These are phyloP conservation scores for Alligator mississippiensis DNA, from an alignment of 2,113 vertebrate genomes.

Conservation along the genomic window DNA sequence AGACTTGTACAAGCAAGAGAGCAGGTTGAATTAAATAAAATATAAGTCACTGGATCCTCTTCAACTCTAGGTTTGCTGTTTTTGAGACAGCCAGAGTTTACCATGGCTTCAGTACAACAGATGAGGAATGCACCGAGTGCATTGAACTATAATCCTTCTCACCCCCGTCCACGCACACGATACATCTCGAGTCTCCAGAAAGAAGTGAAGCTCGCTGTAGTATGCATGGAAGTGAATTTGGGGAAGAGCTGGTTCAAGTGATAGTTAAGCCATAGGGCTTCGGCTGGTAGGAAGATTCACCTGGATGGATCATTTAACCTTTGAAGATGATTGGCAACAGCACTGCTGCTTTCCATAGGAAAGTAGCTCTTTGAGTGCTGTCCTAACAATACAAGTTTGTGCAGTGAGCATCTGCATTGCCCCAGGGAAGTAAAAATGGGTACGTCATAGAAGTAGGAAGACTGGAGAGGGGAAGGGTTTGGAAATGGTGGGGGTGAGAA, in stretches of 20 bases:
- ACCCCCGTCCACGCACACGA: background rate
- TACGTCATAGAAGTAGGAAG: background rate
- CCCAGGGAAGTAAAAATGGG: background rate
- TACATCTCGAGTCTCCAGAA: background rate
- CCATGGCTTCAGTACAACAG: background rate
- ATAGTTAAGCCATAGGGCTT: background rate
- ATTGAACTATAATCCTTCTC: background rate
- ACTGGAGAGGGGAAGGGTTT: background rate
- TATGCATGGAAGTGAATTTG: background rate
- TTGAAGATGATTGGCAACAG: background rate
- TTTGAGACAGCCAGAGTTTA: background rate
- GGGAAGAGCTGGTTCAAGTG: background rate
- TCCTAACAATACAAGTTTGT: background rate
- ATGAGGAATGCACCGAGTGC: background rate
- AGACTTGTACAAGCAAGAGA: conserved; percentile 8
- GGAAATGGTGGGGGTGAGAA: background rate
- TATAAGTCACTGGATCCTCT: conserved; percentile 4
- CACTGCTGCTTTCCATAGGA: background rate
- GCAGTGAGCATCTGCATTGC: fast-evolving
- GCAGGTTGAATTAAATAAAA: conserved; percentile 43
- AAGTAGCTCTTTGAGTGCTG: background rate
- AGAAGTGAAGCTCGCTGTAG: background rate
- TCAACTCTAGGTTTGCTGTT: background rate
- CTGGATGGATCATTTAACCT: background rate
- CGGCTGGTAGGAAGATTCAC: background rate